These are phyloP conservation scores for Craniophora ligustri DNA, from an alignment of 2,888 invertebrate species.

Conservation along the genomic window DNA sequence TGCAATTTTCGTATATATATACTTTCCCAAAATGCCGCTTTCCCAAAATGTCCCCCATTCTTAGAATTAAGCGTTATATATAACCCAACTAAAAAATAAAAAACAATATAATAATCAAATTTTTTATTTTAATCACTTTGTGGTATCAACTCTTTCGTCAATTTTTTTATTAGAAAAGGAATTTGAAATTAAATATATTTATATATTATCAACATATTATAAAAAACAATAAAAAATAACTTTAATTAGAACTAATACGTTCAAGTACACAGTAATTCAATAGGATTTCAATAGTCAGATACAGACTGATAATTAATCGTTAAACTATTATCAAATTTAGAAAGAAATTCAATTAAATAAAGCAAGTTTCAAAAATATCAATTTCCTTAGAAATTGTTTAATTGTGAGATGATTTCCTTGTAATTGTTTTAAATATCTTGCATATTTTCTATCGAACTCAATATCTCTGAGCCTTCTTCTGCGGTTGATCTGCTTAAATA, in stretches of 20 bases:
- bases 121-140: too few relatives aligned
- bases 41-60: too few relatives aligned
- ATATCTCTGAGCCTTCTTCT: constrained; percentile 10
- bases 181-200: too few relatives aligned
- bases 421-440: constrained; percentile 15
- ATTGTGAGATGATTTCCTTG: constrained; percentile 18
- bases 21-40: too few relatives aligned
- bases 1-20: too few relatives aligned
- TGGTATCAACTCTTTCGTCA: too few relatives aligned
- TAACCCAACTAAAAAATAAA: too few relatives aligned
- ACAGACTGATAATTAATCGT: constrained; percentile 3
- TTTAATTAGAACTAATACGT: constrained; percentile 1
- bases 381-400: constrained; percentile 14
- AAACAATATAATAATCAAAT: too few relatives aligned
- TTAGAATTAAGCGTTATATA: too few relatives aligned
- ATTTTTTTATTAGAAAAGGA: too few relatives aligned
- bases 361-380: constrained; percentile 17
- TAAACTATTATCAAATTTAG: constrained; percentile 2
- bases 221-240: too few relatives aligned
- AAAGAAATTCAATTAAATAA: constrained; percentile 10
- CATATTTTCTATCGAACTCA: constrained; percentile 16
- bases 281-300: constrained; percentile 7
- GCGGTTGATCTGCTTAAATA: constrained; percentile 13
- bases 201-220: too few relatives aligned
- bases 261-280: constrained; percentile 8